Conservation (phyloP, 2,797 vertebrate genomes). For the Perodicticus potto region DNA sequence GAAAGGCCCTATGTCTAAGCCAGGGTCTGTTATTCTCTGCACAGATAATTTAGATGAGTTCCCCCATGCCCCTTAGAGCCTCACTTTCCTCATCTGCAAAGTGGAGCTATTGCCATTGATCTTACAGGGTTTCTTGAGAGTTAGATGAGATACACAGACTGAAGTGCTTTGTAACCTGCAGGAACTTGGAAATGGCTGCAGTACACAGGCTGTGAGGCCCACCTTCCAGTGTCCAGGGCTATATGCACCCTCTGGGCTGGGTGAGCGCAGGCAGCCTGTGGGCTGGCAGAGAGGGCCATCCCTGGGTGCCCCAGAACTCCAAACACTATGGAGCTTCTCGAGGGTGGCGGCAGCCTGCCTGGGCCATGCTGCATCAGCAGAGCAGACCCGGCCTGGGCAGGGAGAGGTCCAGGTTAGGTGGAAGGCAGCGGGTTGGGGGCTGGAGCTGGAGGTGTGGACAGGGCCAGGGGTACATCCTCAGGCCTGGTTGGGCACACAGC, state of each 20-base stretch:
- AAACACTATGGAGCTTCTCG: rapidly evolving
- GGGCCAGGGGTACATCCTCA: no score
- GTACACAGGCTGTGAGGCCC: rapidly evolving
- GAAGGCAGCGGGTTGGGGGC: background rate
- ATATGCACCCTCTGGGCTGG: background rate
- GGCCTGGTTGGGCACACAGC: background rate
- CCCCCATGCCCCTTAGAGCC: background rate
- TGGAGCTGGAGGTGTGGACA: background rate
- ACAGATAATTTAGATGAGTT: background rate
- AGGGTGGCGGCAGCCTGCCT: background rate
- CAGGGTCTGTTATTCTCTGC: background rate
- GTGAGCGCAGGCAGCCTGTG: background rate
- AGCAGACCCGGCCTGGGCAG: background rate
- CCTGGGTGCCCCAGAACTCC: background rate
- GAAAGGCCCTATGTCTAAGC: background rate
- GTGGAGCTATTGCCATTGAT: background rate
- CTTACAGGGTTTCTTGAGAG: background rate
- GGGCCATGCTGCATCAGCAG: rapidly evolving
- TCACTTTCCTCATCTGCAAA: background rate
- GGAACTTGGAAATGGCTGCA: background rate
- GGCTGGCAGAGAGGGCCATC: background rate
- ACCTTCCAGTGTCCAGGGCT: background rate
- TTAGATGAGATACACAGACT: background rate
- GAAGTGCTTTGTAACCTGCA: background rate
- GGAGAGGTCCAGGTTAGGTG: background rate